A percentile compares a stretch with the other conserved stretches of the same genome.
These are phyloP conservation scores for Drosophila phalerata DNA, from an alignment of 2,888 invertebrate genomes.

Conservation along the genomic window DNA sequence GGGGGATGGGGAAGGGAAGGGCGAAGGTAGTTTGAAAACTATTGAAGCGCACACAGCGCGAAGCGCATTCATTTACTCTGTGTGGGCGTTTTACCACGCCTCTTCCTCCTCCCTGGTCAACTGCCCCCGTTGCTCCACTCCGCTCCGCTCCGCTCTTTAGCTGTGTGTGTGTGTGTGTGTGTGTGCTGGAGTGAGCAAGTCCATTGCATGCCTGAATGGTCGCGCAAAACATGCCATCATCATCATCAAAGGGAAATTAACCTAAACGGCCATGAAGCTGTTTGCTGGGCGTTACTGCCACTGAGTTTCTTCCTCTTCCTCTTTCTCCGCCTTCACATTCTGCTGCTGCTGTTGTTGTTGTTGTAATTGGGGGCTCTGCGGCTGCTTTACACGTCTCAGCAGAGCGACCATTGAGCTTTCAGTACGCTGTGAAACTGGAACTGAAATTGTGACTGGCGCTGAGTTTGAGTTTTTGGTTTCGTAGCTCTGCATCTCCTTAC, in stretches of 20 bases:
- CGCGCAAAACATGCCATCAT: slow-evolving; percentile 80
- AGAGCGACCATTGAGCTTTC: slow-evolving; percentile 9
- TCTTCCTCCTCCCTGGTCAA: neutral
- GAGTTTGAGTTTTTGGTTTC: slow-evolving; percentile 9
- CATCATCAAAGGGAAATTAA: slow-evolving; percentile 83
- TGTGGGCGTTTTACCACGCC: slow-evolving; percentile 32
- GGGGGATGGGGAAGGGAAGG: neutral
- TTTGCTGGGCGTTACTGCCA: slow-evolving; percentile 60
- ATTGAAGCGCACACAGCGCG: slow-evolving; percentile 72
- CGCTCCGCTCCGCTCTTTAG: neutral
- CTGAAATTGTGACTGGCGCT: slow-evolving; percentile 28
- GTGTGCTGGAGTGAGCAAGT: slow-evolving; percentile 70
- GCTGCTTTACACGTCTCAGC: slow-evolving; percentile 50
- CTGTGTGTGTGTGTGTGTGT: neutral
- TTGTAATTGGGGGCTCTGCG: slow-evolving; percentile 39
- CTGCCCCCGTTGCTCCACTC: neutral
- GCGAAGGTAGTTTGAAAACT: slow-evolving; percentile 51
- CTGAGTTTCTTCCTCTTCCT: slow-evolving; percentile 30
- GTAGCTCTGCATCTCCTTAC: slow-evolving; percentile 2
- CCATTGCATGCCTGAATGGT: slow-evolving; percentile 83
- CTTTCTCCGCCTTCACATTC: neutral
- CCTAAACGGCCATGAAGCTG: slow-evolving; percentile 80
- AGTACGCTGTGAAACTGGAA: slow-evolving; percentile 18
- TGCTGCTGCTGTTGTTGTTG: slow-evolving; percentile 28
- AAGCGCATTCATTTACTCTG: slow-evolving; percentile 63